Base-by-base conservation (phyloP, 2,888 invertebrate genomes). In the Ornithoptera alexandrae region DNA sequence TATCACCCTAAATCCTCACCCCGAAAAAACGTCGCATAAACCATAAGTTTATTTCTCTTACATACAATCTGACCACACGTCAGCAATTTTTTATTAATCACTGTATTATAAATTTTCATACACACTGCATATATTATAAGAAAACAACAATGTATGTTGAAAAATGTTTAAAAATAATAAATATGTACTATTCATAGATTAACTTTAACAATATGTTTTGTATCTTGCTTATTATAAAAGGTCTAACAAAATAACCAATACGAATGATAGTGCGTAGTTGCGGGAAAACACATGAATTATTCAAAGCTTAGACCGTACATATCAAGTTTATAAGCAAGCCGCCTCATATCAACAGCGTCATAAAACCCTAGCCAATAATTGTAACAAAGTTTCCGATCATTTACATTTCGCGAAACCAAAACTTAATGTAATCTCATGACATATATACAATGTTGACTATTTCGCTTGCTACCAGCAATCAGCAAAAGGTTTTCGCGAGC, bases 241-340 rank as follows among this genome's bases (percentile, higher is more conserved):
- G 65, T 59, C 65, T 59, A 65, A 50, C 65, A 65, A 58, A 58
- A 65, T 65, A 56, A 36, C 10, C 63, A 56, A 65, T 65, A 65
- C 59, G 46, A 65, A 65, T 65, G 58, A 59, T 59, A 65, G 65
- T 65, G 65, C 59, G 58, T 65, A 50, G 58, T 59, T 59, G 39
- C 59, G 65, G 65, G 59, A 59, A 65, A 65, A 65, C 58, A 24
- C 42, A 65, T 65, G 65, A 65, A 65, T 65, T 46, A 65, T 65
- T 65, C 65, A 65, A 65, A 60, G 36, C 58, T 59, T 65, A 46
- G 58, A 46, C 65, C 58, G 46, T 65, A 65, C 50, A 65, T 58
- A 58, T 64, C 57, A 39, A 59, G 46, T 59, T 65, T 65, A 65
- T 60, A 65, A 65, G 59, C 59, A 42, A 42, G 17, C 65, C 59